These are phyloP conservation scores for Heliconius eleuchia DNA, from an alignment of 1,140 invertebrate genomes.

Conservation along the genomic window DNA sequence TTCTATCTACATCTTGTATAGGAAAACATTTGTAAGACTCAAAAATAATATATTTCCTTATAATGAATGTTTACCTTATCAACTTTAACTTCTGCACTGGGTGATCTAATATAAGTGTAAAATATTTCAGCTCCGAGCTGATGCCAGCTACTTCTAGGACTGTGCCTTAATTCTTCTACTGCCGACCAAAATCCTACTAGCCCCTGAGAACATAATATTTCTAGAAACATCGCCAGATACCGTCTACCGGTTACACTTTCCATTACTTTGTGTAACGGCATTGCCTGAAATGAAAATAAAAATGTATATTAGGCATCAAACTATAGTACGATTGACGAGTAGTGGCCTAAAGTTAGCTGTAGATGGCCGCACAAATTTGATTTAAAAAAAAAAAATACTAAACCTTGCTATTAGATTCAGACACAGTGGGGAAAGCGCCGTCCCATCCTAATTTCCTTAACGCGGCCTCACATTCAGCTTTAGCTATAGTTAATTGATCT, in stretches of 20 bases:
- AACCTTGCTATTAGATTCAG: constrained; percentile 75
- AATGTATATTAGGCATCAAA: neutral
- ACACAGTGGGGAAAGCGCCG: constrained; percentile 85
- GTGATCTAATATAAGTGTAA: constrained; percentile 91
- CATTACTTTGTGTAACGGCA: constrained; percentile 85
- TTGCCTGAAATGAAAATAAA: constrained; percentile 65
- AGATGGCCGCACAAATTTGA: too few relatives aligned
- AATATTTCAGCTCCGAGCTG: constrained; percentile 95
- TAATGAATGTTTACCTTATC: constrained; percentile 82
- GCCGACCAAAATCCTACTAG: constrained; percentile 92
- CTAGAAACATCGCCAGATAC: constrained; percentile 90
- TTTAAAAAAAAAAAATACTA: neutral
- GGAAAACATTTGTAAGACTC: too few relatives aligned
- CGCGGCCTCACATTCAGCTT: constrained; percentile 90
- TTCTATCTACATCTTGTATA: too few relatives aligned
- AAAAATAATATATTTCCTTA: neutral
- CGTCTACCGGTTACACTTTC: constrained; percentile 87
- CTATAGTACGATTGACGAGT: too few relatives aligned
- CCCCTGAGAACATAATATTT: constrained; percentile 90
- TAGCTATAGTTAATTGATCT: constrained; percentile 92
- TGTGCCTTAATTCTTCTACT: constrained; percentile 91
- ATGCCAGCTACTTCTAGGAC: constrained; percentile 89
- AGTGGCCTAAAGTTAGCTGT: too few relatives aligned
- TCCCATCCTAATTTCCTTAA: constrained; percentile 89
- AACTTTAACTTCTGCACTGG: constrained; percentile 89